Base-by-base conservation (phyloP, 2,113 vertebrate genomes). In the Hippocampus zosterae region DNA sequence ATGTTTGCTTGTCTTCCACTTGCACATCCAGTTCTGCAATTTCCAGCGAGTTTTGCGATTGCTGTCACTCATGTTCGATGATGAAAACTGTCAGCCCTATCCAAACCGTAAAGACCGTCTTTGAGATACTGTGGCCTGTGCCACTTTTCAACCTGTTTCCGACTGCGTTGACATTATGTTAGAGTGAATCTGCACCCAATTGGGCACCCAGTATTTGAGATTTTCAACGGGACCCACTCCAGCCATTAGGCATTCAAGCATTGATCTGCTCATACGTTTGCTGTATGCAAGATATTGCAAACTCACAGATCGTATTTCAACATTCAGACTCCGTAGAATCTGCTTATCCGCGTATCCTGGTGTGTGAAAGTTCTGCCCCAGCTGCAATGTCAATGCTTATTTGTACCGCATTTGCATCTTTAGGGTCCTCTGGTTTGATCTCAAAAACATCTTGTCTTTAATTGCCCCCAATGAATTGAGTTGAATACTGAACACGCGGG, bases 371-470 rank as follows among this genome's bases (percentile, higher is more conserved):
- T 71, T 73, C 65, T 12, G 61, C 67, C 68, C 57, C 37, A 44
- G 66, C 75, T 42, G 56, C 69, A 67, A 75, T 59, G 65, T 80
- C 66, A 81, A n/a, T 77, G 66, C 86, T 76, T 88, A 81, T 77
- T 81, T 59, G 41, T 73, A 73, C 68, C 76, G 85, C 77, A 81
- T 87, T 87, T 84, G 75, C 85, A 78, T 86, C 72, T 77, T 71
- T 71, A 81, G 82, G 85, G 87, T 80, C 73, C 78, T 81, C 61
- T 25, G 73, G 79, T 82, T 85, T 87, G 85, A 88, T 89, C 81
- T 71, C 79, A 71, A 76, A 70, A 69, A 84, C 87, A 85, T 87
- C 81, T 83, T 87, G 79, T 73, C 75, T 77, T 84, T 87, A 86
- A 87, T 86, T 83, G 73, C 84, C 79, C 82, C 83, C 80, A 55